Conservation (phyloP, 2,797 vertebrate species). For the Lepilemur ruficaudatus region DNA sequence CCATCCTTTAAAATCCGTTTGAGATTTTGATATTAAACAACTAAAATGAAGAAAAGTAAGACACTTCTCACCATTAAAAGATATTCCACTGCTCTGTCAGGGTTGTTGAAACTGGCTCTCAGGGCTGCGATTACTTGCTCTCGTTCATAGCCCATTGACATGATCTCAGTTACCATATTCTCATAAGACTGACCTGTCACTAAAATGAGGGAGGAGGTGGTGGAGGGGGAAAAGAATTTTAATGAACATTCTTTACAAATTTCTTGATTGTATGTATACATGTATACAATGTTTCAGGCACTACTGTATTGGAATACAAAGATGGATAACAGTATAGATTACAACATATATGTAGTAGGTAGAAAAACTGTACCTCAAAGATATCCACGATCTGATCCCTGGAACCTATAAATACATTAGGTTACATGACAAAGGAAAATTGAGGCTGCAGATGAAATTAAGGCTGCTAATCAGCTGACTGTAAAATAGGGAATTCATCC, state of each 20-base stretch:
- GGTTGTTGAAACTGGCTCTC: slow-evolving; percentile 98
- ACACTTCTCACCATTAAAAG: slow-evolving; percentile 91
- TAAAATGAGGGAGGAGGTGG: slow-evolving; percentile 68
- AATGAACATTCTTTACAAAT: not conserved
- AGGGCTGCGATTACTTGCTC: slow-evolving; percentile 95
- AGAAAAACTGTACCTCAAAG: not conserved
- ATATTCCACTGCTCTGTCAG: slow-evolving; percentile 98
- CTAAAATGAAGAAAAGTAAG: slow-evolving; percentile 6
- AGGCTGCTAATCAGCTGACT: not conserved
- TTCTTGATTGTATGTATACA: not conserved
- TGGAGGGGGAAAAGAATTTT: not conserved
- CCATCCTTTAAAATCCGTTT: not conserved
- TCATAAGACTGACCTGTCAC: slow-evolving; percentile 97
- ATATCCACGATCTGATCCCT: not conserved
- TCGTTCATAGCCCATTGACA: slow-evolving; percentile 98
- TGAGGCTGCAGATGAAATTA: not conserved
- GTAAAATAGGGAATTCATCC: not conserved
- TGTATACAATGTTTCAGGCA: not conserved
- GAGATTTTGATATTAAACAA: slow-evolving; percentile 3
- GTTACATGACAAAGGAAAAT: not conserved
- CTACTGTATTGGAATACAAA: not conserved
- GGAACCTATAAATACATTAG: not conserved
- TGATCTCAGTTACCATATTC: slow-evolving; percentile 98
- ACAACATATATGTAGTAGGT: not conserved
- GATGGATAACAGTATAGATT: not conserved